Evolutionary conservation across 1,140 invertebrate species (phyloP).

Genomic region (Papilio machaon): DNA sequence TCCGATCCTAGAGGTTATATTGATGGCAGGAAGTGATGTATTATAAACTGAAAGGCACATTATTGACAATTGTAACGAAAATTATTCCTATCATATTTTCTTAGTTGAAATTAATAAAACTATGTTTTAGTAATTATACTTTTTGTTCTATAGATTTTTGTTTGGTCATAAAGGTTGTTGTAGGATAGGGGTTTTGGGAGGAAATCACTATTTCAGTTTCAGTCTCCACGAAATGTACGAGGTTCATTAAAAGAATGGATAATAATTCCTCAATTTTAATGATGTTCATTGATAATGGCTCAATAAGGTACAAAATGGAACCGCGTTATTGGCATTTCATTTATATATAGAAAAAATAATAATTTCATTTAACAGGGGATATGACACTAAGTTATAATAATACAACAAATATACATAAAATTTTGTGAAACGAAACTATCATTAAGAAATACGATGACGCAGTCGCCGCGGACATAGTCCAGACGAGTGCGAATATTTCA

Average conservation of each 20-base stretch:
- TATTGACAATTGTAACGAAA: background rate
- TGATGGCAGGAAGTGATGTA: conserved; percentile 51
- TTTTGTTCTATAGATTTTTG: background rate
- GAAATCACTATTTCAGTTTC: conserved; percentile 34
- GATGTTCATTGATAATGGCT: conserved; percentile 70
- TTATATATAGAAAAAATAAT: conserved; percentile 75
- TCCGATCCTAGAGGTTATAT: conserved; percentile 69
- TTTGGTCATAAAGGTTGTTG: background rate
- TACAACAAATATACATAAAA: conserved; percentile 75
- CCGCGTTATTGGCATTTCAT: conserved; percentile 71
- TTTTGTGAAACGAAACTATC: conserved; percentile 54
- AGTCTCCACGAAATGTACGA: conserved; percentile 43
- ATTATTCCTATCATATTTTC: background rate
- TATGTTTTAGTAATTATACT: background rate
- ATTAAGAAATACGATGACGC: conserved; percentile 69
- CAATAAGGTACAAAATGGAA: conserved; percentile 78
- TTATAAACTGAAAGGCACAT: background rate
- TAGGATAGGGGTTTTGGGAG: conserved; percentile 2
- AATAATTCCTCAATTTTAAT: conserved; percentile 74
- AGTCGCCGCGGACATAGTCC: conserved; percentile 43
- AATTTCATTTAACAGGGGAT: conserved; percentile 73
- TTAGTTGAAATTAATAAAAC: conserved; percentile 3
- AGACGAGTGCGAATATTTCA: conserved; percentile 41
- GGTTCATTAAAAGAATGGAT: conserved; percentile 69
- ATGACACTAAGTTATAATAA: conserved; percentile 72